Conservation (phyloP, 2,888 invertebrate species). For the Thera obeliscata region DNA sequence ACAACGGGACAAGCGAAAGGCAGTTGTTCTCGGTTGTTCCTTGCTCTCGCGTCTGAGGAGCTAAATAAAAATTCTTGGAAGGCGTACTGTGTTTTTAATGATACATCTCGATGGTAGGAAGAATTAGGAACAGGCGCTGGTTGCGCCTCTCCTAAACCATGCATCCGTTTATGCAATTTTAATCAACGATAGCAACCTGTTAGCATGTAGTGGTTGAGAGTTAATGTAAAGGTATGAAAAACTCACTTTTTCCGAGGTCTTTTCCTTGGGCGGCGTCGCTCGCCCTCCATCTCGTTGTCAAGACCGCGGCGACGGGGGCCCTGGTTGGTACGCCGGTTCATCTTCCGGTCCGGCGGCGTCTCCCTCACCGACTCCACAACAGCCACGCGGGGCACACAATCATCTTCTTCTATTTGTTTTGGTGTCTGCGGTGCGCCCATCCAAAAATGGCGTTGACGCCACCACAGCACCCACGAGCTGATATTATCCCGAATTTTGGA, state of each 20-base stretch:
- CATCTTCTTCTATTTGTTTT: conserved; percentile 73
- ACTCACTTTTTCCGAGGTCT: conserved; percentile 67
- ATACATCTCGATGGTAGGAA: too few species aligned
- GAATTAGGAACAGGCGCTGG: too few species aligned
- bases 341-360: conserved; percentile 62
- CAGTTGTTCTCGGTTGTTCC: too few species aligned
- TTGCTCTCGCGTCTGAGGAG: too few species aligned
- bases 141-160: too few species aligned
- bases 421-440: conserved; percentile 83
- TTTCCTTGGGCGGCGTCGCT: conserved; percentile 68
- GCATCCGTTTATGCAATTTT: too few species aligned
- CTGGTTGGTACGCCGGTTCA: conserved; percentile 63
- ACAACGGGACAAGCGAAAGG: too few species aligned
- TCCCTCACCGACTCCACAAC: conserved; percentile 63
- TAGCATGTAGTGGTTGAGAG: neutral
- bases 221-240: neutral
- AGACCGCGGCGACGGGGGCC: conserved; percentile 71
- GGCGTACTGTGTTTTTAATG: too few species aligned
- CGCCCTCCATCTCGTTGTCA: conserved; percentile 71
- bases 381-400: conserved; percentile 69
- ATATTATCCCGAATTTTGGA: conserved; percentile 80
- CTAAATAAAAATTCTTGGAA: too few species aligned
- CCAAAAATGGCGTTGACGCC: conserved; percentile 80
- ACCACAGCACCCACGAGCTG: conserved; percentile 82
- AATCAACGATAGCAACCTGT: neutral